A percentile compares a stretch with the other conserved stretches of the same genome.
These are phyloP conservation scores for Tragelaphus oryx DNA, from an alignment of 2,797 vertebrate species.

Conservation along the genomic window DNA sequence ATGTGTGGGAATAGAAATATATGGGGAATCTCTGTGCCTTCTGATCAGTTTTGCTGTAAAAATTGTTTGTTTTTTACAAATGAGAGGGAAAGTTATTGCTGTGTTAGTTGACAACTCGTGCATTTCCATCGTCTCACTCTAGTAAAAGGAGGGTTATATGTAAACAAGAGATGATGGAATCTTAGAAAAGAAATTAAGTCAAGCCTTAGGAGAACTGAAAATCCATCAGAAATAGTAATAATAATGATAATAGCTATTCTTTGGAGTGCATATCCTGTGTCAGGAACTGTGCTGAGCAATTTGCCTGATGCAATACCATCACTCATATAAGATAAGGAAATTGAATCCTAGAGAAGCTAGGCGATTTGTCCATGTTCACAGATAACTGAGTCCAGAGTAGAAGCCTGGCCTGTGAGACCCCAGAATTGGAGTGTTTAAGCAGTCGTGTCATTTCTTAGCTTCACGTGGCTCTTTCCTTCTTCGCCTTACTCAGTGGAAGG, in stretches of 20 bases:
- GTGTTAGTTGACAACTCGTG: not conserved
- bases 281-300: not conserved
- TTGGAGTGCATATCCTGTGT: not conserved
- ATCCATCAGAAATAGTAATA: not conserved
- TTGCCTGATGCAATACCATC: not conserved
- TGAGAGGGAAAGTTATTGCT: not conserved
- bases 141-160: not conserved
- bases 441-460: not conserved
- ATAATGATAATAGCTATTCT: not conserved
- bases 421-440: not conserved
- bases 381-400: not conserved
- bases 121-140: not conserved
- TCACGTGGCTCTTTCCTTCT: not conserved
- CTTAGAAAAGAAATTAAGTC: not conserved
- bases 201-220: not conserved
- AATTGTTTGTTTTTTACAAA: not conserved
- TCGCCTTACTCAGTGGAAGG: not conserved
- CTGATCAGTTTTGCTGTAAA: not conserved
- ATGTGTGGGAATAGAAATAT: not conserved
- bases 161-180: not conserved
- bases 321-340: not conserved
- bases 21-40: not conserved
- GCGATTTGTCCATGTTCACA: not conserved
- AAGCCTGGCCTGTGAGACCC: not conserved
- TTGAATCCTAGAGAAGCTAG: not conserved